Percentiles rank a stretch among this genome's conserved stretches.
These are phyloP conservation scores for Priocnemis perturbator DNA, from an alignment of 2,888 invertebrate species.

Conservation along the genomic window DNA sequence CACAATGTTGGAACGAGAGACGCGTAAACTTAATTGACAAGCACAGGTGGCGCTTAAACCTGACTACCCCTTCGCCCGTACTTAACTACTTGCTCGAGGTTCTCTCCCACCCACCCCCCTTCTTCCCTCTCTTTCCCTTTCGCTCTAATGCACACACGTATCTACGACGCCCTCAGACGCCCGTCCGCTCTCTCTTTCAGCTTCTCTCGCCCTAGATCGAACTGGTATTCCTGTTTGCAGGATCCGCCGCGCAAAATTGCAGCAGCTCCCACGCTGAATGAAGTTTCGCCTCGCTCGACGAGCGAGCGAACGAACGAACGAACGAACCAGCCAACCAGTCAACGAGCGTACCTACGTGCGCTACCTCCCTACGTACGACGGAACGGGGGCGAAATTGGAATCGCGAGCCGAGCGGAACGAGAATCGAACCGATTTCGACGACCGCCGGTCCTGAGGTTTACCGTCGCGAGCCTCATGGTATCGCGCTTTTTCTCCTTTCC, in stretches of 20 bases:
- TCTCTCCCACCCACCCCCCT: conserved; percentile 7
- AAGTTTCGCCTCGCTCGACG: conserved; percentile 40
- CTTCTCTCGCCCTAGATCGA: conserved; percentile 20
- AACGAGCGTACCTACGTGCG: conserved; percentile 7
- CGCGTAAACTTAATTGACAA: conserved; percentile 69
- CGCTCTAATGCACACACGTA: neutral
- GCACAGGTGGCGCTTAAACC: conserved; percentile 68
- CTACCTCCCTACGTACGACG: neutral
- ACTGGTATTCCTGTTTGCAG: conserved; percentile 38
- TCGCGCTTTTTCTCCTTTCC: conserved; percentile 2
- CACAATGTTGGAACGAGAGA: conserved; percentile 54
- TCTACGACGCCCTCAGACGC: neutral
- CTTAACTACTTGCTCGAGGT: conserved; percentile 54
- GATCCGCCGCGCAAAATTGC: conserved; percentile 40
- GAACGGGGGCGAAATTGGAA: conserved; percentile 45
- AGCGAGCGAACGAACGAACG: conserved; percentile 36
- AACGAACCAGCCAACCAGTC: conserved; percentile 17
- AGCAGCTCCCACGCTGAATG: conserved; percentile 20
- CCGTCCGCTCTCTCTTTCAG: conserved; percentile 6
- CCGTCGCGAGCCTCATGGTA: conserved; percentile 1
- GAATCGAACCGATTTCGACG: conserved; percentile 37
- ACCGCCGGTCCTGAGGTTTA: conserved; percentile 25
- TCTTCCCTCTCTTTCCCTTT: conserved; percentile 10
- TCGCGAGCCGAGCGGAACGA: conserved; percentile 48
- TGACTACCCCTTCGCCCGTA: conserved; percentile 59